Evolutionary conservation across 1,140 invertebrate species (phyloP).

Genomic region (Heliconius congener): DNA sequence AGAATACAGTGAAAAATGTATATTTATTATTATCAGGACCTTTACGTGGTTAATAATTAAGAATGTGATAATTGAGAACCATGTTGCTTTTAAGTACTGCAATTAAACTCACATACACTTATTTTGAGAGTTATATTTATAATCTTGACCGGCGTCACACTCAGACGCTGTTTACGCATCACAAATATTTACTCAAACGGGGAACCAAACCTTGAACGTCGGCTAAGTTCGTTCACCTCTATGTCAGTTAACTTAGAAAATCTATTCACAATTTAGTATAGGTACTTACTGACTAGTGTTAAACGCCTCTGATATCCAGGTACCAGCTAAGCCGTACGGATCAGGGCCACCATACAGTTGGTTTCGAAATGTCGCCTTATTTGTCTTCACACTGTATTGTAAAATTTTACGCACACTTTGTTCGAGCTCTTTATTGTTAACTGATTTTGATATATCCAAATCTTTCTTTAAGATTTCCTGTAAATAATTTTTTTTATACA

Average conservation of each 20-base stretch:
- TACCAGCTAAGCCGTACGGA: constrained; percentile 87
- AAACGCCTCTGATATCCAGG: constrained; percentile 88
- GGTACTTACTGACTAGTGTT: constrained; percentile 89
- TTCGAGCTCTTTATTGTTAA: constrained; percentile 80
- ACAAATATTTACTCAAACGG: neutral
- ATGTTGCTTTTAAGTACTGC: neutral
- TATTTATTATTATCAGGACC: too few species aligned
- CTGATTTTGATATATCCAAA: constrained; percentile 79
- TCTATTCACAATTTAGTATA: neutral
- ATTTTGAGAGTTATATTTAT: neutral
- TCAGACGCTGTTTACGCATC: neutral
- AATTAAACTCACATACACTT: neutral
- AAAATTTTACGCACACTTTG: constrained; percentile 82
- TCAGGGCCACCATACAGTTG: constrained; percentile 89
- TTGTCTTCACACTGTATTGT: constrained; percentile 87
- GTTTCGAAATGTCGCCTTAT: constrained; percentile 87
- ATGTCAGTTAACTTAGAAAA: neutral
- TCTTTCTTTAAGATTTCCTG: constrained; percentile 74
- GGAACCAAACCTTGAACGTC: neutral
- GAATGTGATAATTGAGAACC: too few species aligned
- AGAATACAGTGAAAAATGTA: too few species aligned
- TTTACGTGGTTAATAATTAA: too few species aligned
- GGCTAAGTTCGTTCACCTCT: neutral
- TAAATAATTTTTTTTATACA: constrained; percentile 29
- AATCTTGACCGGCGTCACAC: neutral